A percentile compares a stretch with the other conserved stretches of the same genome.
Conservation (phyloP, 2,113 vertebrate genomes). For the Lynx canadensis region DNA sequence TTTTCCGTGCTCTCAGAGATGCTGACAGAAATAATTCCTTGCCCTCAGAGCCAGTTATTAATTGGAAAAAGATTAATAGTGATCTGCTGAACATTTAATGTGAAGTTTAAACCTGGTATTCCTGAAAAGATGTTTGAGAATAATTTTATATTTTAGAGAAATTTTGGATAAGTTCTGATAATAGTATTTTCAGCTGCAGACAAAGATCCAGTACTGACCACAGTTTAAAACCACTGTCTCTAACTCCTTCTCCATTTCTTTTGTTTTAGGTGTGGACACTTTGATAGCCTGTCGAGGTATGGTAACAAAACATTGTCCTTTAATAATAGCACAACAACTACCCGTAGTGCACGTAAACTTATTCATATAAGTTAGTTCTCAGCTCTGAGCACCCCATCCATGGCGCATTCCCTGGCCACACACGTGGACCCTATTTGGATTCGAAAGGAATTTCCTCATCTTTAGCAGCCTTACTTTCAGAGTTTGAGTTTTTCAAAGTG, state of each 20-base stretch:
- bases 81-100: slow-evolving; percentile 1
- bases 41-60: not conserved
- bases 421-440: not conserved
- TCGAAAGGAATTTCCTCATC: not conserved
- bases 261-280: not conserved
- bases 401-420: not conserved
- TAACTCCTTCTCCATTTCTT: not conserved
- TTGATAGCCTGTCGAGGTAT: not conserved
- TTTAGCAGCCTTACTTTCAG: not conserved
- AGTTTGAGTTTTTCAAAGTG: slow-evolving; percentile 68
- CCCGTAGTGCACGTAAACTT: not conserved
- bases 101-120: not conserved
- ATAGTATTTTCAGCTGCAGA: not conserved
- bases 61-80: not conserved
- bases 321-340: not conserved
- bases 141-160: not conserved
- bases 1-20: not conserved
- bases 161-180: not conserved
- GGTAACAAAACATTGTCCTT: not conserved
- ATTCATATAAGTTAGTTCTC: not conserved
- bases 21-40: not conserved
- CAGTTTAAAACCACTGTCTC: not conserved
- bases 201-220: not conserved
- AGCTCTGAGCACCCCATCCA: not conserved
- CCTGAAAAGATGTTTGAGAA: slow-evolving; percentile 5